Evolutionary conservation across 35 echinoderm and acorn worm genomes (phyloP), one percentile per base, ranked within the genome.

Genomic region (Heliocidaris erythrogramma): DNA sequence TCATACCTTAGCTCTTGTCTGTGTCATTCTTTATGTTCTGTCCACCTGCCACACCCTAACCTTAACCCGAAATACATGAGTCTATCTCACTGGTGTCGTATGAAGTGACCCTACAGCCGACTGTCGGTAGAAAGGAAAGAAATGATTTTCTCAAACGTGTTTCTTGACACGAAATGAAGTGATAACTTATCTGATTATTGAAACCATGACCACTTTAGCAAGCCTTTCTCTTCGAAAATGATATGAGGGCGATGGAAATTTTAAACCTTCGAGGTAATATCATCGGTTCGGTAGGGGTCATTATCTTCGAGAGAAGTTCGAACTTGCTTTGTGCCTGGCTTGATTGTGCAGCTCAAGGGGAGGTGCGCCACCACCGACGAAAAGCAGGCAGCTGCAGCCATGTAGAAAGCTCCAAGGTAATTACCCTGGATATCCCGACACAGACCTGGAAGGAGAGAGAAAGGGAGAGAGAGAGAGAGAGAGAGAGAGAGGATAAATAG

Each of bases 311-410:
- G 9, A 0, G 86, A 5, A 13, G 86, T 88, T 4, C 30, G 86
- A 88, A 30, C 86, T 2, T 69, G 60, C 27, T 88, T 88, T 29
- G 9, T 32, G n/a, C 47, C 47, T 48, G 86, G 47, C 86, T 88
- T 88, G 86, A 88, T 88, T 0, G 86, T 18, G 30, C 86, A 88
- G 86, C 86, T 88, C 86, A 88, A 48, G 27, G 86, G 86, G 31
- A 88, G 30, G 30, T 88, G 86, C 86, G 86, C 86, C 86, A 88
- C 31, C 86, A 88, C 86, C 86, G 86, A 88, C 86, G 86, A 88
- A 29, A 88, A 88, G 27, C 86, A 88, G 86, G 86, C 86, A 88
- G 47, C 86, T 13, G 86, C 86, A 12, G 86, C 86, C 30, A 88
- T 88, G 31, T 30, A 48, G 47, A 88, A 88, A 12, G 86, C 86